phyloP scores from a whole-genome alignment of 2,888 invertebrate species.

The Catocala fraxini region DNA sequence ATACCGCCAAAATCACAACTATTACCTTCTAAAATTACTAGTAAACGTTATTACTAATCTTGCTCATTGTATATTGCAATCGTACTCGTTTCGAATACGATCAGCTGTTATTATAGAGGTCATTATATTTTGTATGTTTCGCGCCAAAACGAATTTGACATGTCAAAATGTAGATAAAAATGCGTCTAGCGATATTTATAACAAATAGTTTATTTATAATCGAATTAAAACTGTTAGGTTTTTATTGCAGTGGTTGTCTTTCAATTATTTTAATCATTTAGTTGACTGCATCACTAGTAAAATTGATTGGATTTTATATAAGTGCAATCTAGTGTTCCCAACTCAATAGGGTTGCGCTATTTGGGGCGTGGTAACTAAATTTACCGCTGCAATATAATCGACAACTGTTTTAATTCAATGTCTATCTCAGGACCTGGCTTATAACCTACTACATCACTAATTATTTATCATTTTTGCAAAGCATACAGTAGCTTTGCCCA shows the following conservation, averaged over 20 bases:
- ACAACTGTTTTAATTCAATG: neutral
- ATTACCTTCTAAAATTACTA: constrained; percentile 37
- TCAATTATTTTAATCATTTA: no score
- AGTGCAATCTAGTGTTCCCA: no score
- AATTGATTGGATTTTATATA: no score
- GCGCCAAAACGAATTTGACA: constrained; percentile 17
- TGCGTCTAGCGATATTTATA: neutral
- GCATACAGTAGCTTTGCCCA: neutral
- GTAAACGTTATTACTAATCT: constrained; percentile 44
- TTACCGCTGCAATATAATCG: no score
- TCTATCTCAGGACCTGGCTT: no score
- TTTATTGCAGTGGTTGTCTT: no score
- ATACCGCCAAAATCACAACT: constrained; percentile 45
- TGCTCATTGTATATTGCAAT: constrained; percentile 50
- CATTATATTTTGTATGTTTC: constrained; percentile 15
- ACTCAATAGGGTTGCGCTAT: no score
- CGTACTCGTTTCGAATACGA: constrained; percentile 27
- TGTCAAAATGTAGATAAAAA: constrained; percentile 17
- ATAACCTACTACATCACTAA: no score
- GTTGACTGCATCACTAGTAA: no score
- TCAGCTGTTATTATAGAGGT: constrained; percentile 2
- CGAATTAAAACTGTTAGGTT: no score
- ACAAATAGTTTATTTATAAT: neutral
- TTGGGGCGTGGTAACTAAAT: no score
- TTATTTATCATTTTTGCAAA: neutral